phyloP scores from a whole-genome alignment of 2,888 invertebrate species.

The Drosophila prostipennis region DNA sequence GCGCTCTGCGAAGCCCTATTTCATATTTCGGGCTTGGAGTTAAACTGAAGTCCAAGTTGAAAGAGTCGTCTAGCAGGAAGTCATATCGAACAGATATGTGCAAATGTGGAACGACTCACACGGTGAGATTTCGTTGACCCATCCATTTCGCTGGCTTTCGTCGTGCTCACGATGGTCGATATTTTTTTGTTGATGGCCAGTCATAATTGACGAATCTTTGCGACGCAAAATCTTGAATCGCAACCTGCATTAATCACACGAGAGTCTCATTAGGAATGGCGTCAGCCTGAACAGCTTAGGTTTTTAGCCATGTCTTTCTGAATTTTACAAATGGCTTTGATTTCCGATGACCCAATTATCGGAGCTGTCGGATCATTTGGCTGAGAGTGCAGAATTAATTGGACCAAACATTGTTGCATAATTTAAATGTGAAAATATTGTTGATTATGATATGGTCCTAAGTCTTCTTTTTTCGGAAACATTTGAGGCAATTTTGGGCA shows the following conservation, averaged over 20 bases:
- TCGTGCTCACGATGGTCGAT: constrained; percentile 23
- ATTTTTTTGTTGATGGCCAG: neutral
- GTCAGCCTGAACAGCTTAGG: constrained; percentile 44
- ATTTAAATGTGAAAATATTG: constrained; percentile 12
- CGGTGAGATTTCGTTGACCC: constrained; percentile 44
- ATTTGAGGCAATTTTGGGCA: constrained; percentile 51
- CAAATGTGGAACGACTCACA: constrained; percentile 1
- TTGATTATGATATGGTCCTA: constrained; percentile 24
- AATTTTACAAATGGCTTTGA: constrained; percentile 47
- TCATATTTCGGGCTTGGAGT: constrained; percentile 47
- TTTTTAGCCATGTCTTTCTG: constrained; percentile 24
- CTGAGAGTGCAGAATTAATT: constrained; percentile 59
- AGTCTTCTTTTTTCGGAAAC: constrained; percentile 14
- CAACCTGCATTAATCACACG: constrained; percentile 60
- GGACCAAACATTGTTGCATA: constrained; percentile 46
- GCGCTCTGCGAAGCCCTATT: constrained; percentile 42
- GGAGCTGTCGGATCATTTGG: constrained; percentile 50
- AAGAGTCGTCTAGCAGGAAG: constrained; percentile 60
- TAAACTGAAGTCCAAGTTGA: constrained; percentile 16
- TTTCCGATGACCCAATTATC: constrained; percentile 62
- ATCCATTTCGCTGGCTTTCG: constrained; percentile 52
- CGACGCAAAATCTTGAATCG: constrained; percentile 45
- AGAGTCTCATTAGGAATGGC: constrained; percentile 67
- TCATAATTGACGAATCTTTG: constrained; percentile 34
- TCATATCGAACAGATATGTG: constrained; percentile 49